Evolutionary conservation across 2,113 vertebrate genomes (phyloP).

Genomic region (Misgurnus anguillicaudatus): DNA sequence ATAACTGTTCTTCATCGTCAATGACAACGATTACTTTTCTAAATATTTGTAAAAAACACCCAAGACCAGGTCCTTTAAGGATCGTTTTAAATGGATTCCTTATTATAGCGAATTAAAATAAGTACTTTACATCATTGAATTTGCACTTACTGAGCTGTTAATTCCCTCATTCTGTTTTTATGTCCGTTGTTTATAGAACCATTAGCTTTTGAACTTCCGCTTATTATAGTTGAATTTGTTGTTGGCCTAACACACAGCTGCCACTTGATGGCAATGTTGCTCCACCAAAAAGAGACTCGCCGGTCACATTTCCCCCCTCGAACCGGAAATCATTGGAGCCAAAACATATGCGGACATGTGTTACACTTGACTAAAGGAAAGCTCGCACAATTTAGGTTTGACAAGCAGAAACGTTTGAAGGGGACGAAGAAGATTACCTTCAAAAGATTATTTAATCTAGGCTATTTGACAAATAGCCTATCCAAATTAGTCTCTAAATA

Average conservation of each 20-base stretch:
- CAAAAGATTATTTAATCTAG: conserved; percentile 16
- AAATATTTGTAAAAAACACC: not conserved
- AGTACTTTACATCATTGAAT: conserved; percentile 49
- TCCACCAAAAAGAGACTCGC: conserved; percentile 71
- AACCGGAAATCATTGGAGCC: conserved; percentile 31
- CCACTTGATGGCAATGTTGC: conserved; percentile 85
- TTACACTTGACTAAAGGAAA: conserved; percentile 48
- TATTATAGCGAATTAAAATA: conserved; percentile 41
- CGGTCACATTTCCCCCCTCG: not conserved
- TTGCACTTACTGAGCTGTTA: conserved; percentile 41
- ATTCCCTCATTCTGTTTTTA: conserved; percentile 53
- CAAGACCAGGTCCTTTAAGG: not conserved
- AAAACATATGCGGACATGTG: conserved; percentile 29
- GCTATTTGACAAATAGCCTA: not conserved
- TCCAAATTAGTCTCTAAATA: not conserved
- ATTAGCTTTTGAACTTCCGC: conserved; percentile 54
- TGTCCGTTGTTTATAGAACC: conserved; percentile 62
- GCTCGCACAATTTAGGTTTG: conserved; percentile 23
- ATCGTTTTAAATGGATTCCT: conserved; percentile 15
- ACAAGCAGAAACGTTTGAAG: conserved; percentile 10
- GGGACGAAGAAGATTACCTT: conserved; percentile 5
- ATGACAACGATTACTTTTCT: conserved; percentile 7
- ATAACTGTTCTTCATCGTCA: too few relatives aligned
- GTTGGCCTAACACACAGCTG: not conserved
- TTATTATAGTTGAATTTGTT: not conserved